Percentiles rank a stretch among this genome's conserved stretches.
Conservation (phyloP, 2,797 vertebrate species). For the Sebastes kiyomatsui region DNA sequence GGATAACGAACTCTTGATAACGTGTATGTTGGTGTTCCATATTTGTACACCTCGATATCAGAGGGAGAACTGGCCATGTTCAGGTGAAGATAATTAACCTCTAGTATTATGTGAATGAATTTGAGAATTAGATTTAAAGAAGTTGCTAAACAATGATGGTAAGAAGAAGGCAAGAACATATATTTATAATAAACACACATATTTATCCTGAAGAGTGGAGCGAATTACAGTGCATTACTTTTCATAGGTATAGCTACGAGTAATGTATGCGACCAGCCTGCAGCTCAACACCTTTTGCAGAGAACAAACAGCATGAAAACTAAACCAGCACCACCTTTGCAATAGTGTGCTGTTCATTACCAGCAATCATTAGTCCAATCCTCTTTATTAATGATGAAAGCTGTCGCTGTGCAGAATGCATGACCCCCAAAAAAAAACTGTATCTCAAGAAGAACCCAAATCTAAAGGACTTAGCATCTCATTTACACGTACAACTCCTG, state of each 20-base stretch:
- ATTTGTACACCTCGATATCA: too few species aligned
- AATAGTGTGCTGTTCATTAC: neutral
- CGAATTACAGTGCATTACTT: neutral
- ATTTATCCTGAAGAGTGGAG: too few species aligned
- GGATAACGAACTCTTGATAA: too few species aligned
- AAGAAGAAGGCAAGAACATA: too few species aligned
- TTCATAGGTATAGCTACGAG: neutral
- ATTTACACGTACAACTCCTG: neutral
- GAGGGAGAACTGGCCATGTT: too few species aligned
- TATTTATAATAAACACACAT: too few species aligned
- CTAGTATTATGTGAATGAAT: too few species aligned
- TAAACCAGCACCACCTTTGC: neutral
- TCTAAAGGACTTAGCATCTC: neutral
- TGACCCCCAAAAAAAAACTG: neutral
- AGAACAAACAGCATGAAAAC: neutral
- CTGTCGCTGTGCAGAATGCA: neutral
- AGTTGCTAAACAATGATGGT: too few species aligned
- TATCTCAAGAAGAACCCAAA: constrained; percentile 3
- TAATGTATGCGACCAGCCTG: neutral
- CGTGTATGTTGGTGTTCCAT: too few species aligned
- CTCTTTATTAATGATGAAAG: neutral
- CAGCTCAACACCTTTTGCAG: neutral
- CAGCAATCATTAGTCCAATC: neutral
- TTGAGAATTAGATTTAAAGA: too few species aligned
- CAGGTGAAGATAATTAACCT: too few species aligned